Conservation (phyloP, 2,797 vertebrate genomes). For the Lepilemur septentrionalis region DNA sequence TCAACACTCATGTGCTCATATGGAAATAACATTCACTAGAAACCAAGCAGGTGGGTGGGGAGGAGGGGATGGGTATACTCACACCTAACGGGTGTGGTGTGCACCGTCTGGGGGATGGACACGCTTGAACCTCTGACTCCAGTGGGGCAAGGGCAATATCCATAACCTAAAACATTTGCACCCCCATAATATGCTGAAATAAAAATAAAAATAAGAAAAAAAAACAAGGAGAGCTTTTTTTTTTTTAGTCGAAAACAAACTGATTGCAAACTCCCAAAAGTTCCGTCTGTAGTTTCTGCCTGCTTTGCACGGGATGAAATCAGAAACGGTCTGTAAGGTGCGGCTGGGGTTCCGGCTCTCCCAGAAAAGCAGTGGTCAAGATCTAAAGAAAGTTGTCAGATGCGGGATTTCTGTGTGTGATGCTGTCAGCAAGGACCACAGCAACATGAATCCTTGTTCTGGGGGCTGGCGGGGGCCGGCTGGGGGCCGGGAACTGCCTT, state of each 20-base stretch:
- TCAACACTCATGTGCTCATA: too few species aligned
- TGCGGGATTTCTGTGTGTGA: fast-evolving
- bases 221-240: background rate
- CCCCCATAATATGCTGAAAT: too few species aligned
- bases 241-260: background rate
- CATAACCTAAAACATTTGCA: too few species aligned
- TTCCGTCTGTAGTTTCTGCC: too few species aligned
- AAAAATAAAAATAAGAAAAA: too few species aligned
- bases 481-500: fast-evolving
- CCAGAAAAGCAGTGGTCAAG: background rate
- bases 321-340: background rate
- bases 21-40: too few species aligned
- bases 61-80: too few species aligned
- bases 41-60: too few species aligned
- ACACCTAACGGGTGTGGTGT: fast-evolving
- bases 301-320: fast-evolving
- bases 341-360: background rate
- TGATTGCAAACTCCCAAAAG: fast-evolving
- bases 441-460: fast-evolving
- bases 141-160: too few species aligned
- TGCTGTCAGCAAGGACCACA: fast-evolving
- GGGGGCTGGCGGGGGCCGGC: too few species aligned
- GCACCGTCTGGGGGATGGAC: too few species aligned
- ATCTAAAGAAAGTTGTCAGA: background rate
- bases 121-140: fast-evolving